Conservation (phyloP, 2,797 vertebrate genomes). For the Microcaecilia unicolor region DNA sequence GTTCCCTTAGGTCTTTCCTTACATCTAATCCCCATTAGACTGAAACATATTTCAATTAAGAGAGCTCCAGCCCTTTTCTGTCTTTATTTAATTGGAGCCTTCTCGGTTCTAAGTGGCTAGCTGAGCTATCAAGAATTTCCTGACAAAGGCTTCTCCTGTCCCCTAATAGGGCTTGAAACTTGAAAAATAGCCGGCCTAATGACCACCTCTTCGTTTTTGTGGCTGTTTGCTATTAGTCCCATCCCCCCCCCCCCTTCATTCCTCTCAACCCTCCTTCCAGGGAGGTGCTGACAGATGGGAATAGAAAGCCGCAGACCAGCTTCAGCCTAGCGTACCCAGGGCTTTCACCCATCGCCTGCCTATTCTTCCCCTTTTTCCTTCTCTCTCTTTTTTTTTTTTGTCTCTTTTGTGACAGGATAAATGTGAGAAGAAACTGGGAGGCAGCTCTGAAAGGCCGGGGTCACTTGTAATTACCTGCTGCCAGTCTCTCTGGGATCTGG, state of each 20-base stretch:
- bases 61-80: slow-evolving; percentile 23
- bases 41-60: slow-evolving; percentile 38
- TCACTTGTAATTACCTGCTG: slow-evolving; percentile 56
- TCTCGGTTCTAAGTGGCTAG: slow-evolving; percentile 69
- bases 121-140: slow-evolving; percentile 63
- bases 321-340: slow-evolving; percentile 69
- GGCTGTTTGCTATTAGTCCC: slow-evolving; percentile 70
- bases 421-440: slow-evolving; percentile 68
- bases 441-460: slow-evolving; percentile 72
- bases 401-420: slow-evolving; percentile 67
- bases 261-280: slow-evolving; percentile 56
- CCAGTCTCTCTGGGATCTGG: no score
- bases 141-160: slow-evolving; percentile 48
- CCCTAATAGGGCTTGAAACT: slow-evolving; percentile 64
- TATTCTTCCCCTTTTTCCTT: slow-evolving; percentile 8
- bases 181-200: slow-evolving; percentile 74
- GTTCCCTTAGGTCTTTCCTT: slow-evolving; percentile 29
- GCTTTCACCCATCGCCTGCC: slow-evolving; percentile 39
- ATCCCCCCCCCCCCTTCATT: slow-evolving; percentile 49
- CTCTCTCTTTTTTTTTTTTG: slow-evolving; percentile 61
- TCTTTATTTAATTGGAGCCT: slow-evolving; percentile 64
- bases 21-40: slow-evolving; percentile 37
- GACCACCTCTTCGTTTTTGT: slow-evolving; percentile 52
- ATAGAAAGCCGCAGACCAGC: slow-evolving; percentile 52
- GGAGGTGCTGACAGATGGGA: slow-evolving; percentile 80